phyloP scores from a whole-genome alignment of 2,888 invertebrate genomes.

The Amiota mariae region DNA sequence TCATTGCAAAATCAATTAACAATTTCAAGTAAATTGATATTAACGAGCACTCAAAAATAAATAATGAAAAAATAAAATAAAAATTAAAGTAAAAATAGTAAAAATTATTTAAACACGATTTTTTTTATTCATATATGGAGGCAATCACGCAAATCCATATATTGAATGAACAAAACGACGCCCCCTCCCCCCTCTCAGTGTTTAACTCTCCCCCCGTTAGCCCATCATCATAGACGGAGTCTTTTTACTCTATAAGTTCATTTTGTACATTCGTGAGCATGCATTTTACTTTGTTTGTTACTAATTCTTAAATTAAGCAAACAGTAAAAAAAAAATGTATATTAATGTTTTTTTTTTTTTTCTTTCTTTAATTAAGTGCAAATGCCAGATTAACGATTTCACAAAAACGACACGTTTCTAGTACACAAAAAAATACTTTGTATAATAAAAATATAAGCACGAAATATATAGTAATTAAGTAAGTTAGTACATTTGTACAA shows the following conservation, averaged over 20 bases:
- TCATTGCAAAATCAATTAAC: slow-evolving; percentile 70
- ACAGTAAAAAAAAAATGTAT: slow-evolving; percentile 47
- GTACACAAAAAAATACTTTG: not conserved
- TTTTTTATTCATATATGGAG: slow-evolving; percentile 47
- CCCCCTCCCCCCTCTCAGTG: too few species aligned
- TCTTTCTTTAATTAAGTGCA: slow-evolving; percentile 62
- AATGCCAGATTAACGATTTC: slow-evolving; percentile 66
- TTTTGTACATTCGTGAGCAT: slow-evolving; percentile 6
- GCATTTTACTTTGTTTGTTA: not conserved
- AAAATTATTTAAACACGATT: slow-evolving; percentile 42
- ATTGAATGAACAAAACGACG: too few species aligned
- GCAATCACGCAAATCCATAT: slow-evolving; percentile 56
- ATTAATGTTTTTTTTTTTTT: too few species aligned
- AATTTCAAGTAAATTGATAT: slow-evolving; percentile 68
- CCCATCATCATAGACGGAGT: too few species aligned
- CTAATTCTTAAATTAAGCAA: slow-evolving; percentile 43
- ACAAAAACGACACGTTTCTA: slow-evolving; percentile 61
- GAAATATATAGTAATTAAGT: too few species aligned
- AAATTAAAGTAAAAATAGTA: not conserved
- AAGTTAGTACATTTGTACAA: too few species aligned
- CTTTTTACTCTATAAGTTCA: too few species aligned
- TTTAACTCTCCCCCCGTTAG: too few species aligned
- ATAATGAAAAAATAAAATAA: slow-evolving; percentile 32
- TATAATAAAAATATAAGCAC: too few species aligned
- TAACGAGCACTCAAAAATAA: slow-evolving; percentile 62